phyloP scores from a whole-genome alignment of 2,888 invertebrate species.

The Pachliopta kotzebuea region DNA sequence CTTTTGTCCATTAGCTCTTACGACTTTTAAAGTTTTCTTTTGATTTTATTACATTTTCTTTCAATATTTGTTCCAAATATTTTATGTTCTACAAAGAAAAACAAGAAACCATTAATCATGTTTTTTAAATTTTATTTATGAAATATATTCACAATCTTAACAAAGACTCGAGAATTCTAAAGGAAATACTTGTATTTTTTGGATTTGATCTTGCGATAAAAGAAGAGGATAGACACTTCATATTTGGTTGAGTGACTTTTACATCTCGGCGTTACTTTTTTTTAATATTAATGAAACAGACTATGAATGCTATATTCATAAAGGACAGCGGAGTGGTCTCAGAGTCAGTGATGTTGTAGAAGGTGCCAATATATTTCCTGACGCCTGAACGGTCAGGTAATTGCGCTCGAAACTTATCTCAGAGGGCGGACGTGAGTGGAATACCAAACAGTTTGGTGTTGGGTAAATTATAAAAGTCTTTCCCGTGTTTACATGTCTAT shows the following conservation, averaged over 20 bases:
- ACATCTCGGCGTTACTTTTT: background rate
- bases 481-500: constrained; percentile 39
- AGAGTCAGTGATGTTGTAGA: constrained; percentile 55
- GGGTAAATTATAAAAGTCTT: constrained; percentile 68
- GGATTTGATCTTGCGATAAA: constrained; percentile 37
- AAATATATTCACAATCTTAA: constrained; percentile 38
- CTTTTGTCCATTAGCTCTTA: constrained; percentile 68
- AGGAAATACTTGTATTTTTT: constrained; percentile 36
- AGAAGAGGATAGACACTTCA: constrained; percentile 21
- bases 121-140: constrained; percentile 49
- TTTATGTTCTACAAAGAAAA: constrained; percentile 46
- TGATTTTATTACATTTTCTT: constrained; percentile 55
- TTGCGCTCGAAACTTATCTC: constrained; percentile 78
- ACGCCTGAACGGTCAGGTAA: constrained; percentile 76
- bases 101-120: constrained; percentile 64
- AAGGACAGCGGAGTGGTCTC: constrained; percentile 40
- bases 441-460: constrained; percentile 61
- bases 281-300: constrained; percentile 43
- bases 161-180: constrained; percentile 36
- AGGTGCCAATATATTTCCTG: constrained; percentile 78
- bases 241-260: constrained; percentile 12
- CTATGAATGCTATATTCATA: constrained; percentile 50
- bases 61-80: constrained; percentile 41
- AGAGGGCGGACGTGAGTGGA: constrained; percentile 69
- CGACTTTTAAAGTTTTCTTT: constrained; percentile 74